Evolutionary conservation across 2,888 invertebrate species (phyloP).

Genomic region (Alloplasta piceator): DNA sequence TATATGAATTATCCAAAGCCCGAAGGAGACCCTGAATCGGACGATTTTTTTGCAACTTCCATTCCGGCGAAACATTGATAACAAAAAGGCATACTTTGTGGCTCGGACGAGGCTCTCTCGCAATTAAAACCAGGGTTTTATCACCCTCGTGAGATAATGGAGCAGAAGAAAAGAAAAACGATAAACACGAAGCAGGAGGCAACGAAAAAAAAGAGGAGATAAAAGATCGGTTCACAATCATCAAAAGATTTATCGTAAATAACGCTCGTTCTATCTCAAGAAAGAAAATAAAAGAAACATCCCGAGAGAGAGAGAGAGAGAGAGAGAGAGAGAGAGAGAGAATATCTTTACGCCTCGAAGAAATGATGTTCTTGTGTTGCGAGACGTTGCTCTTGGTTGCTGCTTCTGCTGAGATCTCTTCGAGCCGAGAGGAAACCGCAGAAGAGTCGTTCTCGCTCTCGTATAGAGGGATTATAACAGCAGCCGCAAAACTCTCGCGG

Average conservation of each 20-base stretch:
- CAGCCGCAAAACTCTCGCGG: slow-evolving; percentile 46
- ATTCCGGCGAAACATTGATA: no score
- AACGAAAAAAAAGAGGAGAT: slow-evolving; percentile 12
- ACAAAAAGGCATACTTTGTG: no score
- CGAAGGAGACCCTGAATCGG: no score
- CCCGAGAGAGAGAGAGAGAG: slow-evolving; percentile 1
- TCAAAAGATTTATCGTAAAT: slow-evolving; percentile 51
- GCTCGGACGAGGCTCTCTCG: background rate
- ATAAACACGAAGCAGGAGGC: background rate
- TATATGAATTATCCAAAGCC: no score
- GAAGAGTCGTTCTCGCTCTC: slow-evolving; percentile 21
- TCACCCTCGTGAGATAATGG: slow-evolving; percentile 37
- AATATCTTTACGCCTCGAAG: slow-evolving; percentile 13
- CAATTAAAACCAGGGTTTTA: slow-evolving; percentile 41
- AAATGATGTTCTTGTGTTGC: slow-evolving; percentile 17
- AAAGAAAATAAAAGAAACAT: background rate
- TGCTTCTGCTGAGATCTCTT: slow-evolving; percentile 13
- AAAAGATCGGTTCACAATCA: slow-evolving; percentile 34
- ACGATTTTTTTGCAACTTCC: no score
- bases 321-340: background rate
- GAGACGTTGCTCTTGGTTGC: background rate
- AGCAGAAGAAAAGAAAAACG: slow-evolving; percentile 8
- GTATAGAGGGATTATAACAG: slow-evolving; percentile 43
- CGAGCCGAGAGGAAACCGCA: slow-evolving; percentile 14
- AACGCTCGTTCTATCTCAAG: slow-evolving; percentile 24